These are phyloP conservation scores for Todus mexicanus DNA, from an alignment of 2,797 vertebrate species.

Conservation along the genomic window DNA sequence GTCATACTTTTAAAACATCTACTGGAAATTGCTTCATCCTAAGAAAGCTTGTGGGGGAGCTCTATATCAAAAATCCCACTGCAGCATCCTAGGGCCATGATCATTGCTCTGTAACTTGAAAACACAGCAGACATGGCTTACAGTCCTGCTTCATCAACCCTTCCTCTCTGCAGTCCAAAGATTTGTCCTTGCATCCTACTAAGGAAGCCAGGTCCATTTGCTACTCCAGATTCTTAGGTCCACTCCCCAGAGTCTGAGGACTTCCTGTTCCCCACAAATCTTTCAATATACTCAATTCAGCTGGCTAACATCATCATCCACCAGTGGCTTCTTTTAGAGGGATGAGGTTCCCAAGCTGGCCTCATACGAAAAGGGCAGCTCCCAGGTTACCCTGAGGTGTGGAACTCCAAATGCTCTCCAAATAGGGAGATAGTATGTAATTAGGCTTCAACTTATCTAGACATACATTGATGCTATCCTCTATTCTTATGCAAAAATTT, in stretches of 20 bases:
- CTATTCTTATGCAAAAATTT: background rate
- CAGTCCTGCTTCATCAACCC: background rate
- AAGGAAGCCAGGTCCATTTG: background rate
- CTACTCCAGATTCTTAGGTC: background rate
- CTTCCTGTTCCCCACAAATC: background rate
- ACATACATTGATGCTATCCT: background rate
- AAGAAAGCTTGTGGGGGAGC: background rate
- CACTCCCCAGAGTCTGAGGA: accelerated
- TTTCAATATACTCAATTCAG: background rate
- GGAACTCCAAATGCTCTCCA: background rate
- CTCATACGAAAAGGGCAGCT: background rate
- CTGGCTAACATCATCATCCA: background rate
- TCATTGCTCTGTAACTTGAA: accelerated
- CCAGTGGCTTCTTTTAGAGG: accelerated
- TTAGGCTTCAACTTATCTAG: background rate
- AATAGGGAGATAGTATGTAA: background rate
- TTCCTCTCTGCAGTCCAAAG: background rate
- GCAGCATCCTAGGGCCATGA: background rate
- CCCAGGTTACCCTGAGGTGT: background rate
- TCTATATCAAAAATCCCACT: background rate
- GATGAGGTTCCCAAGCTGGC: background rate
- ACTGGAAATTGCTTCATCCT: background rate
- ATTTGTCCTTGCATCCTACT: background rate
- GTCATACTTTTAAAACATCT: background rate
- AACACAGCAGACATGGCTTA: background rate